phyloP scores from a whole-genome alignment of 2,113 vertebrate species.

The Siphamia tubifer region DNA sequence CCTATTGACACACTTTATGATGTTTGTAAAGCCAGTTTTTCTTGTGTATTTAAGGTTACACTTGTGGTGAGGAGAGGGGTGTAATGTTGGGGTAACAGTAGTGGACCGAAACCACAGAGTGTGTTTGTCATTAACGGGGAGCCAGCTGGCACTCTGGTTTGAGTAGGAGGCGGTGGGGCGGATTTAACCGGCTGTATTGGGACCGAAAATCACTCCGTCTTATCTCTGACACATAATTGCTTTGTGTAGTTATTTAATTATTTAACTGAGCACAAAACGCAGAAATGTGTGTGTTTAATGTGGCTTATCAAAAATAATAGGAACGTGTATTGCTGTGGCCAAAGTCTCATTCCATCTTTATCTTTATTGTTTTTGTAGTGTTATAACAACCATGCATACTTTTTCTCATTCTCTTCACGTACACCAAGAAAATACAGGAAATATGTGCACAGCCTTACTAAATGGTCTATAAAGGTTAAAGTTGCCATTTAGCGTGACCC shows the following conservation, averaged over 20 bases:
- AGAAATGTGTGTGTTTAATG: background rate
- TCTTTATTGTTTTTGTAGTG: too few relatives aligned
- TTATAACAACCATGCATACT: too few relatives aligned
- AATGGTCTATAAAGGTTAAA: too few relatives aligned
- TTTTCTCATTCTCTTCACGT: too few relatives aligned
- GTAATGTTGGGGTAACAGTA: background rate
- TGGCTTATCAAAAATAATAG: too few relatives aligned
- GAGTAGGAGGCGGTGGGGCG: constrained; percentile 17
- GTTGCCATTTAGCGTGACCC: too few relatives aligned
- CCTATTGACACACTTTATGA: too few relatives aligned
- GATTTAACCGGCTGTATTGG: constrained; percentile 1
- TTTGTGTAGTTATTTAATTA: background rate
- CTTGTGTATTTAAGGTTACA: background rate
- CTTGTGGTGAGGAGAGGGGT: background rate
- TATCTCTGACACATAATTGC: constrained; percentile 54
- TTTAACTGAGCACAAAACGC: background rate
- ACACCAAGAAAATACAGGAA: too few relatives aligned
- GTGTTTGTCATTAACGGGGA: constrained; percentile 31
- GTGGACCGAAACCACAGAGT: constrained; percentile 13
- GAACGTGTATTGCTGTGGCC: too few relatives aligned
- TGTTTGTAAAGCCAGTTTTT: background rate
- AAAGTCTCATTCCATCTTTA: too few relatives aligned
- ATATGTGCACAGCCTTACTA: too few relatives aligned
- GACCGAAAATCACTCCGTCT: constrained; percentile 24
- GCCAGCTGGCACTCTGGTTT: constrained; percentile 64